Evolutionary conservation across 2,113 vertebrate genomes (phyloP), one percentile per base, ranked within the genome.

Genomic region (Triplophysa siluroides): DNA sequence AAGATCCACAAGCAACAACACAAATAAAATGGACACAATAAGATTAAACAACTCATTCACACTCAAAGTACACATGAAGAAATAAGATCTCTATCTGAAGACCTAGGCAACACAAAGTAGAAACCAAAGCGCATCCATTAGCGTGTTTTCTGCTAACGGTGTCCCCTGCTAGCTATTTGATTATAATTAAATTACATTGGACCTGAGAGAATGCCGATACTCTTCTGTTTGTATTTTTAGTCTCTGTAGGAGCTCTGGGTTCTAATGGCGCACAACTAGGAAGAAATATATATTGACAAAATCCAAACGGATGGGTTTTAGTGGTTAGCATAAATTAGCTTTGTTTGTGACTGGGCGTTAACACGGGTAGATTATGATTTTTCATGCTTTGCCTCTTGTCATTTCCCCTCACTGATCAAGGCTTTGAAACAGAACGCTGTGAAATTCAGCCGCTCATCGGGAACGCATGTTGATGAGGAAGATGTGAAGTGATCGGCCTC

Each of bases 141-240:
- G 89, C 83, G 85, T 84, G 62, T 91, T 83, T 84, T 87, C 87
- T 81, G 84, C 88, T 91, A 92, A 90, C 87, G 69, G 87, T 79
- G 86, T 91, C 93, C 93, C 92, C 94, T 87, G 62, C 83, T 88
- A 93, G 93, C 90, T 91, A 85, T 90, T 93, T 93, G 93, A 93
- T 91, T 94, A 90, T 92, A 95, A 95, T 96, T 95, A 94, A 95
- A 94, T 91, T 89, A 90, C 87, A 90, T 87, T 86, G 83, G 89
- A 91, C 88, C 88, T 90, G 72, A 47, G 90, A 91, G 91, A 92
- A 90, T 72, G 83, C 77, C 81, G 47, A 75, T 80, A 87, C 84
- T 86, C 88, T 88, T 82, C 83, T 87, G 85, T 84, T 88, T 89
- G 75, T 79, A 84, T 78, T 83, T 65, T 67, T 18, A 24, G 65